Evolutionary conservation across 2,797 vertebrate species (phyloP).

Genomic region (Chaetophractus vellerosus): DNA sequence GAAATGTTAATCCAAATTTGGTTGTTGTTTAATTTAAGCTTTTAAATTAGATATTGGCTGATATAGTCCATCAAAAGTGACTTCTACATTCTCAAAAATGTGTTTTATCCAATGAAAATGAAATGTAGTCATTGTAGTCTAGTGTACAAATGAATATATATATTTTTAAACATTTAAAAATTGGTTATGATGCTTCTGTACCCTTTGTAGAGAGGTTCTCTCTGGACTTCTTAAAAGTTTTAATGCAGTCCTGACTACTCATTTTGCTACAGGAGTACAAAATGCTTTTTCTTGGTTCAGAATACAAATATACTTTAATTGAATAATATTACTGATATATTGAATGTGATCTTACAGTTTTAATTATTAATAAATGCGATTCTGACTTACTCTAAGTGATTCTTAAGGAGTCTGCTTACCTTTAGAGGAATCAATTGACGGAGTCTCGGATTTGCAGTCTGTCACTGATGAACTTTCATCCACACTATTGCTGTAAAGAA

Average conservation of each 20-base stretch:
- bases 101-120: neutral
- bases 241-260: neutral
- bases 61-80: neutral
- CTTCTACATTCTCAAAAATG: constrained; percentile 15
- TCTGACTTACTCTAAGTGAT: neutral
- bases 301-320: constrained; percentile 14
- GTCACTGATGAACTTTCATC: constrained; percentile 84
- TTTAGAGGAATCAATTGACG: constrained; percentile 88
- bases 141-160: neutral
- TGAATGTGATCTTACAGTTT: neutral
- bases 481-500: constrained; percentile 78
- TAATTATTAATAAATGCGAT: neutral
- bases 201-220: neutral
- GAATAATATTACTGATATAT: neutral
- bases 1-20: neutral
- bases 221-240: neutral
- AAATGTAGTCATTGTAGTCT: neutral
- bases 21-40: neutral
- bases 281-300: constrained; percentile 16
- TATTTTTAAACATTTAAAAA: constrained; percentile 24
- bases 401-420: constrained; percentile 80
- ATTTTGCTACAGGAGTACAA: neutral
- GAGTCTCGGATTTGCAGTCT: constrained; percentile 85
- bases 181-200: neutral
- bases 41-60: neutral